Base-by-base conservation (phyloP, 2,888 invertebrate species). In the Achlya flavicornis region DNA sequence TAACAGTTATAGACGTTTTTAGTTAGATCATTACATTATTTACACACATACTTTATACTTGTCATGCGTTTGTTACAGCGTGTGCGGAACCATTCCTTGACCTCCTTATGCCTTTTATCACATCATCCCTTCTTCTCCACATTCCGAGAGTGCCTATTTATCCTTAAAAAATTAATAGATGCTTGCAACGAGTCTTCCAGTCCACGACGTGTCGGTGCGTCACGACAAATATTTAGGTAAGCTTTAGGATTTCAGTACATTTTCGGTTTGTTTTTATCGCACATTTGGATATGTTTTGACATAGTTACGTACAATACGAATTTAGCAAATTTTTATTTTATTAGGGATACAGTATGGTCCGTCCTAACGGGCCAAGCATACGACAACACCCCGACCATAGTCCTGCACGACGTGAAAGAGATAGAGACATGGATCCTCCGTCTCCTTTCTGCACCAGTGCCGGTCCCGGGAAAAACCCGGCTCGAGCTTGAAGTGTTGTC, bases 81-180 rank as follows among this genome's bases (percentile, higher is more conserved):
- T 79, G 94, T 97, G 74, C 95, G 98, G 78, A 98, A 98, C 91
- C 98, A 98, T 89, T 98, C 99, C 14, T 93, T 99, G 75, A 99
- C 99, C 53, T 99, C 99, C 61, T 94, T 99, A 65, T 99, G 99
- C 93, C 96, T 99, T 76, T 95, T 99, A 65, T 99, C 99, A 69
- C 99, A 99, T 95, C 99, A 99, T 94, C 99, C 99, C 48, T 99
- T 99, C 94, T 99, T 99, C 93, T 97, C 99, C 70, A 98, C 98
- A 82, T 99, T 99, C 94, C 97, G 99, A 74, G 98, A 99, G 94
- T 98, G 99, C 94, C 96, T 99, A 78, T 98, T 97, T 93, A 97
- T 99, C 78, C 95, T 99, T 81, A 98, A 98, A 91, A 97, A 97
- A 85, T 94, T 99, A 74, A 98, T 99, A 80, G 99, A 99, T 92